Conservation (phyloP, 2,797 vertebrate genomes). For the Rhynchonycteris naso region DNA sequence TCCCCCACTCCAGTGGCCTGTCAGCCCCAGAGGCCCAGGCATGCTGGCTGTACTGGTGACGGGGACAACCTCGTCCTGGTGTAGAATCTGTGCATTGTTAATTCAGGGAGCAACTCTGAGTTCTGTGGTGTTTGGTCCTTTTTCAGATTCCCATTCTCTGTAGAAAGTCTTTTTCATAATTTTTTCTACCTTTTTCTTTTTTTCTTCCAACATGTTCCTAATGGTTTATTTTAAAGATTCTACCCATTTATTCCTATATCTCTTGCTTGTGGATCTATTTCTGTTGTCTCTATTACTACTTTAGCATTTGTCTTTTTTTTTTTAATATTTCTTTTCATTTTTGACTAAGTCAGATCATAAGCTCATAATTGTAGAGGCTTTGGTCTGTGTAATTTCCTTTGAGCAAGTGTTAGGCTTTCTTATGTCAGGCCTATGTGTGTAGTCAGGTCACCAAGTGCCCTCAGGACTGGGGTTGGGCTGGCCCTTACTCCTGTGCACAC, state of each 20-base stretch:
- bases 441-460: neutral
- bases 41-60: neutral
- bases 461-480: neutral
- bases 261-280: no score
- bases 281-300: fast-evolving
- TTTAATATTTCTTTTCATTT: neutral
- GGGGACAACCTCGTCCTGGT: neutral
- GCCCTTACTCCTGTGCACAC: neutral
- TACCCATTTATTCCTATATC: neutral
- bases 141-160: neutral
- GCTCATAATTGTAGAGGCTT: fast-evolving
- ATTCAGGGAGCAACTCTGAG: neutral
- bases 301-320: neutral
- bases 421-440: neutral
- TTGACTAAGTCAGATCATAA: no score
- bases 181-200: neutral
- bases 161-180: neutral
- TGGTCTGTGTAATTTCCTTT: neutral
- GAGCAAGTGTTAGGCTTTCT: no score
- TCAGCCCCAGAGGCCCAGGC: neutral
- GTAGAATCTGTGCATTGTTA: fast-evolving
- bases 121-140: fast-evolving
- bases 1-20: neutral
- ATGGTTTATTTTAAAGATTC: neutral
- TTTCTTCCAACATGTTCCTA: neutral